Conservation (phyloP, 1,140 invertebrate genomes). For the Sipha flava region DNA sequence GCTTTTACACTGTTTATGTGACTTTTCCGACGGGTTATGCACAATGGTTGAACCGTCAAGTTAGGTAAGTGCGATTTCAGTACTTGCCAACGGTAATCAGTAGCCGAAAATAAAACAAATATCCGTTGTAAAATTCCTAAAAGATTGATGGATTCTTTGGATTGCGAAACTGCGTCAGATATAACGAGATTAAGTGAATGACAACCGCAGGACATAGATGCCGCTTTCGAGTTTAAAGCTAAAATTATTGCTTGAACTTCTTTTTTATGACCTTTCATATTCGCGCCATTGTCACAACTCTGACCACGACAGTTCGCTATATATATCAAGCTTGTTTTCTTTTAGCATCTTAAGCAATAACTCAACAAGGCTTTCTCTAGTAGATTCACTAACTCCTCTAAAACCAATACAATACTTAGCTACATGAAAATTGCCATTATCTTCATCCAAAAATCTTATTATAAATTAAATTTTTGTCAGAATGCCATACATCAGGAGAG, state of each 20-base stretch:
- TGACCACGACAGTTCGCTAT: not conserved
- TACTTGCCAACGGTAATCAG: constrained; percentile 11
- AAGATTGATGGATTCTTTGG: no score
- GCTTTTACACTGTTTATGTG: not conserved
- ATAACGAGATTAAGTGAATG: not conserved
- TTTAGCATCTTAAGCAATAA: not conserved
- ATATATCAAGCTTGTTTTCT: not conserved
- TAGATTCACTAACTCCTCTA: constrained; percentile 13
- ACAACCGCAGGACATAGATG: not conserved
- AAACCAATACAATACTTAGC: constrained; percentile 30
- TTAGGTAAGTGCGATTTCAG: not conserved
- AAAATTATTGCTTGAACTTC: not conserved
- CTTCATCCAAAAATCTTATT: constrained; percentile 29
- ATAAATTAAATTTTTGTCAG: constrained; percentile 32
- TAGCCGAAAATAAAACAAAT: not conserved
- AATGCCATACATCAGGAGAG: constrained; percentile 30
- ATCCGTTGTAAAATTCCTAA: not conserved
- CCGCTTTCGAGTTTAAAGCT: not conserved
- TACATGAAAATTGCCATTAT: not conserved
- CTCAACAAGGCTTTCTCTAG: constrained; percentile 23
- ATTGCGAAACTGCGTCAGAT: not conserved
- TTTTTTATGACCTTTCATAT: not conserved
- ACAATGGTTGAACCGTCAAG: not conserved
- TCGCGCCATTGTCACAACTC: not conserved
- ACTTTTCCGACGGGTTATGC: not conserved